Conservation (phyloP, 1,140 invertebrate genomes). For the Drosophila ercepeae region DNA sequence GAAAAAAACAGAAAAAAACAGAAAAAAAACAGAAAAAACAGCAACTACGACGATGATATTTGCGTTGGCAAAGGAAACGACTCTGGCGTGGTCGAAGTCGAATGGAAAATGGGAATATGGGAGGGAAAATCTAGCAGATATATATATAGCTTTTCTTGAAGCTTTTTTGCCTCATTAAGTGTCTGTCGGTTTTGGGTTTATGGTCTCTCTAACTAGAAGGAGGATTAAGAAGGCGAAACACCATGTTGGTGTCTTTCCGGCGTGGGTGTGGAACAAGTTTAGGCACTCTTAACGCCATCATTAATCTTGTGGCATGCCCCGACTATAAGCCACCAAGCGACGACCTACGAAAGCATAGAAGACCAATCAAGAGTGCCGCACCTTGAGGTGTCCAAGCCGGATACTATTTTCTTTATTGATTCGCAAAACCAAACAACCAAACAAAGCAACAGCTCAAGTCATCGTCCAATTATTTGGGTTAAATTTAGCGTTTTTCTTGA, state of each 20-base stretch:
- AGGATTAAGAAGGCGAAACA: constrained; percentile 32
- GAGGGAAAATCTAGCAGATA: constrained; percentile 16
- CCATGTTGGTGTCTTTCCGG: constrained; percentile 19
- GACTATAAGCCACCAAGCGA: constrained; percentile 1
- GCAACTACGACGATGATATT: constrained; percentile 30
- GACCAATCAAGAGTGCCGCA: constrained; percentile 55
- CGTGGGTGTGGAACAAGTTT: constrained; percentile 49
- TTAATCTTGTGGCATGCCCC: constrained; percentile 61
- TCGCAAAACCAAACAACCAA: constrained; percentile 37
- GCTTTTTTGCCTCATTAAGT: constrained; percentile 33
- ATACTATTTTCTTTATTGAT: constrained; percentile 56
- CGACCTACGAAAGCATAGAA: constrained; percentile 21
- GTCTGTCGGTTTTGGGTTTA: constrained; percentile 34
- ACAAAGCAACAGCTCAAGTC: background rate
- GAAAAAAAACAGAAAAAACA: constrained; percentile 3
- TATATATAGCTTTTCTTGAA: constrained; percentile 7
- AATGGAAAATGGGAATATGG: constrained; percentile 11
- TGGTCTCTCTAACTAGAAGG: constrained; percentile 38
- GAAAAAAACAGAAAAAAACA: constrained; percentile 1
- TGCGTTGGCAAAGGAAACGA: constrained; percentile 75
- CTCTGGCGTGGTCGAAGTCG: constrained; percentile 52
- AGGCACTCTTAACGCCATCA: constrained; percentile 47
- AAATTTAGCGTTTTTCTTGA: constrained; percentile 15
- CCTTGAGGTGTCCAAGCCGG: constrained; percentile 19
- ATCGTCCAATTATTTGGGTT: constrained; percentile 3